Base-by-base conservation (phyloP, 2,888 invertebrate species). In the Hypselothyrea guttata region DNA sequence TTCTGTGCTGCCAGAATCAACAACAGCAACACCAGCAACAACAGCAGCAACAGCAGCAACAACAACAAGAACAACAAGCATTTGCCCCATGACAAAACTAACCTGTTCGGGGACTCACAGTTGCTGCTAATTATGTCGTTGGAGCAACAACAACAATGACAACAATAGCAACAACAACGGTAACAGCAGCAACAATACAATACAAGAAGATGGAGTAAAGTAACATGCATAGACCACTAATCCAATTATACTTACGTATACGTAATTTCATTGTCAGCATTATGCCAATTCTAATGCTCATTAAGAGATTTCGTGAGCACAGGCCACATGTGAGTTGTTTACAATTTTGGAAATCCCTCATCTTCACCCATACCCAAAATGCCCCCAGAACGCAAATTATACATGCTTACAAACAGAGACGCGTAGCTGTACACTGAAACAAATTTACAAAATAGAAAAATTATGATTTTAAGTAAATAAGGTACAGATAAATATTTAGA, bases 271-370 rank as follows among this genome's bases (percentile, higher is more conserved):
- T 67, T 74, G 63, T 49, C 58, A 63, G 73, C 73, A 59, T 69
- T 69, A 60, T 60, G 66, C 37, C 75, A 59, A 71, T 75, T 69
- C 64, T 58, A 69, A 71, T 69, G 78, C 84, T 84, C 84, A 84
- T 78, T 78, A 78, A 62, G 84, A 82, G 78, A 74, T 69, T 84
- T 77, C 69, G 55, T 72, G 60, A 45, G 56, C 54, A 38, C 53
- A 44, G 51, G 70, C 67, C 74, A 57, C 84, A 83, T 76, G 69
- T 56, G 16, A 44, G 27, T 48, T 30, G 38, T 73, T 81, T 84
- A 65, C 77, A 81, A 62, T 63, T n/a, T 81, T 57, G 38, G 34
- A 72, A 60, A 61, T 54, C 51, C 54, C 37, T 64, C 48, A 33
- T 27, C 5, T 13, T 16, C 35, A 22, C 48, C 40, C 53, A 41